Base-by-base conservation (phyloP, 2,888 invertebrate species). In the Leucophenga montana region DNA sequence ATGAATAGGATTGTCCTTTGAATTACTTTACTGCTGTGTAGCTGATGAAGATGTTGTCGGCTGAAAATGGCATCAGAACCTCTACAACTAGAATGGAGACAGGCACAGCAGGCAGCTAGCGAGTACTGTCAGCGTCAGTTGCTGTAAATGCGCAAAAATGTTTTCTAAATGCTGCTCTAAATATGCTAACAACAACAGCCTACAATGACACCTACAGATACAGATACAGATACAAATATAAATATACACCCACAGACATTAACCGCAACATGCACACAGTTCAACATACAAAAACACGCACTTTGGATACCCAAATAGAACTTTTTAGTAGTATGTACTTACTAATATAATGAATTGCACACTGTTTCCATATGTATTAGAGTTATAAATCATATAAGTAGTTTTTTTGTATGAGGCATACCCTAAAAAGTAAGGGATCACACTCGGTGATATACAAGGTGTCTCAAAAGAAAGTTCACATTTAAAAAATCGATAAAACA, bases 1-100 rank as follows among this genome's bases (percentile, higher is more conserved):
- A 54, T 59, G 59, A n/a, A 59, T 59, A 59, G 31, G 33, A 59
- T 33, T 59, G 16, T 59, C 39, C 59, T 59, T 59, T 59, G 33
- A 59, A 59, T 59, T 59, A 33, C 59, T 59, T 33, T 39, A 16
- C 59, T 59, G 18, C 33, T 31, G 31, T 59, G 33, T n/a, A 9
- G 53, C 53, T n/a, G 16, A n/a, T 53, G 53, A 53, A 53, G 16
- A 53, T n/a, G 16, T n/a, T n/a, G 53, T 53, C n/a, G 16, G 53
- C 16, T 53, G 53, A n/a, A n/a, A 53, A 53, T n/a, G 16, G 53
- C 53, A 53, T 13, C 53, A 18, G 18, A n/a, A 18, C 16, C 50
- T 6, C n/a, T 18, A 16, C 16, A 16, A 50, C 50, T 33, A 33
- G 33, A 33, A 8, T 33, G 8, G 33, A 33, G 33, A 8, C 33